Percentiles rank a stretch among this genome's conserved stretches.
phyloP scores from a whole-genome alignment of 2,113 vertebrate species.

The Anoura caudifer region DNA sequence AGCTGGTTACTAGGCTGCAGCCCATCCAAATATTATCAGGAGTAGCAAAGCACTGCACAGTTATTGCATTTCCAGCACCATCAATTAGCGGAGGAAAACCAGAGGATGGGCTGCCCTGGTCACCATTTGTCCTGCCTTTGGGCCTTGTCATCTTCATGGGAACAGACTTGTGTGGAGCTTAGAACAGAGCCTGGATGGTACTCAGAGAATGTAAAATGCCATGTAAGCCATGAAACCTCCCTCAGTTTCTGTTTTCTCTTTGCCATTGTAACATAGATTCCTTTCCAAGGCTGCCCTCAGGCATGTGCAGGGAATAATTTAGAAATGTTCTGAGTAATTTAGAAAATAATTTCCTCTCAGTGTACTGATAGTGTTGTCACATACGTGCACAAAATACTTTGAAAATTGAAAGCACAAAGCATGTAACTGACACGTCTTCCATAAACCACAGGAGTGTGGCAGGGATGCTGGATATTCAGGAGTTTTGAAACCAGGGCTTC shows the following conservation, averaged over 20 bases:
- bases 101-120: background rate
- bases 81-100: background rate
- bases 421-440: background rate
- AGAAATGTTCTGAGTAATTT: background rate
- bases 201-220: no score
- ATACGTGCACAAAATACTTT: background rate
- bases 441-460: background rate
- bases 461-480: background rate
- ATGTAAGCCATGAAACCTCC: background rate
- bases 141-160: background rate
- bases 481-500: background rate
- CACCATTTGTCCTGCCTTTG: background rate
- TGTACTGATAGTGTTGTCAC: background rate
- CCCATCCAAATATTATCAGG: background rate
- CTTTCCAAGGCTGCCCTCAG: no score
- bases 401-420: background rate
- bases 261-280: no score
- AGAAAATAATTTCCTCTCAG: background rate
- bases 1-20: background rate
- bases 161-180: background rate
- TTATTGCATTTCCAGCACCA: background rate
- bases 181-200: background rate
- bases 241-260: background rate
- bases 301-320: no score
- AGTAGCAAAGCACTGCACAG: background rate